These are phyloP conservation scores for Branchellion lobata DNA, from an alignment of 2,888 invertebrate genomes.

Conservation along the genomic window DNA sequence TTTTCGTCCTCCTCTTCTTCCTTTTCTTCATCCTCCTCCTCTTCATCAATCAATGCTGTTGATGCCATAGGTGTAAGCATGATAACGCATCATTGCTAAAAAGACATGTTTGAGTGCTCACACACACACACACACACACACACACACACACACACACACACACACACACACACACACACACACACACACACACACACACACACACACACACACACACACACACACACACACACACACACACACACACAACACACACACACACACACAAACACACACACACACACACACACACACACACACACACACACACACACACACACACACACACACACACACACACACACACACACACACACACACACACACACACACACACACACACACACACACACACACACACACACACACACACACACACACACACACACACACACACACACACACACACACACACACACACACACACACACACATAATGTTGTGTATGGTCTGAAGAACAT, in stretches of 20 bases:
- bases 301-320: conserved; percentile 31
- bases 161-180: conserved; percentile 23
- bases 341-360: conserved; percentile 31
- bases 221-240: conserved; percentile 31
- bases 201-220: conserved; percentile 36
- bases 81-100: too few species aligned
- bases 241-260: conserved; percentile 11
- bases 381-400: conserved; percentile 37
- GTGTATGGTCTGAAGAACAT: not conserved
- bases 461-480: not conserved
- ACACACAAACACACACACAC: conserved; percentile 30
- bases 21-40: too few species aligned
- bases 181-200: conserved; percentile 28
- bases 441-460: conserved; percentile 20
- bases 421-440: conserved; percentile 37
- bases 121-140: not conserved
- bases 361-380: conserved; percentile 36
- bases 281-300: conserved; percentile 31
- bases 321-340: conserved; percentile 31
- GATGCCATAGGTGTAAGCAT: too few species aligned
- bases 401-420: conserved; percentile 35
- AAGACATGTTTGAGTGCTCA: too few species aligned
- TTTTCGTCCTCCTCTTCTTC: too few species aligned
- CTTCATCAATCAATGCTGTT: too few species aligned
- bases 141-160: conserved; percentile 9